Evolutionary conservation across 1,140 invertebrate genomes (phyloP).

Genomic region (Gonatopus flavifemur): DNA sequence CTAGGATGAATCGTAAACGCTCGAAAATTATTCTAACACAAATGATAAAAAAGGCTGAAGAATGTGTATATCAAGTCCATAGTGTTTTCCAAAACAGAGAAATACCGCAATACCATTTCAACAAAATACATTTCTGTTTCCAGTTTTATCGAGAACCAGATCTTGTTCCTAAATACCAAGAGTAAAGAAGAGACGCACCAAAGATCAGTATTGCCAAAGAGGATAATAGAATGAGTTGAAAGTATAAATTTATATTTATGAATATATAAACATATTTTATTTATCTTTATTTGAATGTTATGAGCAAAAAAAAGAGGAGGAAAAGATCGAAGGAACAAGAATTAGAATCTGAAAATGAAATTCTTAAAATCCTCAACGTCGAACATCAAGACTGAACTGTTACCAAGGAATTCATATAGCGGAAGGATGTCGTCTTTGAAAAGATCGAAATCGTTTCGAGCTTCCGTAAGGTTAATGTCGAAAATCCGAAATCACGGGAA

Average conservation of each 20-base stretch:
- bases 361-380: conserved; percentile 37
- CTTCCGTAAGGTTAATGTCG: conserved; percentile 68
- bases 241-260: background rate
- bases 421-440: conserved; percentile 53
- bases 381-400: conserved; percentile 50
- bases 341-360: conserved; percentile 43
- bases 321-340: background rate
- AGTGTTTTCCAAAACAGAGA: too few species aligned
- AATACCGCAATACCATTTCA: too few species aligned
- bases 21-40: too few species aligned
- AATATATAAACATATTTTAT: background rate
- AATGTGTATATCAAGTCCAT: too few species aligned
- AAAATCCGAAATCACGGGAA: conserved; percentile 45
- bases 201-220: conserved; percentile 30
- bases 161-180: too few species aligned
- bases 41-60: too few species aligned
- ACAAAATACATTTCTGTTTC: too few species aligned
- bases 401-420: conserved; percentile 27
- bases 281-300: too few species aligned
- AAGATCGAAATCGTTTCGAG: conserved; percentile 70
- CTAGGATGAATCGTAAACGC: too few species aligned
- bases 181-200: too few species aligned
- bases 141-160: conserved; percentile 30
- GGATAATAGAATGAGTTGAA: background rate
- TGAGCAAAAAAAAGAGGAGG: background rate